These are phyloP conservation scores for Emydoidea blandingii DNA, from an alignment of 2,797 vertebrate species.

Conservation along the genomic window DNA sequence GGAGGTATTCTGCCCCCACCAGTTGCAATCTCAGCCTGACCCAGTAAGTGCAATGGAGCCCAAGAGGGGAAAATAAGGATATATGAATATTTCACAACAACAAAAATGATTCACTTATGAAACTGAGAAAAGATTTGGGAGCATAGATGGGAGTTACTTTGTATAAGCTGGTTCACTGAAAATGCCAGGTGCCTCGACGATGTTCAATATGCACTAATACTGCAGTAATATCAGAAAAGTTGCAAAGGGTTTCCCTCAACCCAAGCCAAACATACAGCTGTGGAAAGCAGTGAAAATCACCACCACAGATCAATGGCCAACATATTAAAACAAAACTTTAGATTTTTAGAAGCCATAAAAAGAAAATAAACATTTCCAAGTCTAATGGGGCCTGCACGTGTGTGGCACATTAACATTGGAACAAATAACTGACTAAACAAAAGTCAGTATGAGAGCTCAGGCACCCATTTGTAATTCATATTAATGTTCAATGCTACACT, in stretches of 20 bases:
- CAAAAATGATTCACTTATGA: constrained; percentile 21
- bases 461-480: constrained; percentile 77
- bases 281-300: neutral
- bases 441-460: constrained; percentile 79
- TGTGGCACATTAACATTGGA: constrained; percentile 75
- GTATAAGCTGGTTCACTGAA: neutral
- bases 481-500: constrained; percentile 57
- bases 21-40: constrained; percentile 37
- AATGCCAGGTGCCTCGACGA: neutral
- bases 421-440: constrained; percentile 80
- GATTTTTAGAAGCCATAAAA: constrained; percentile 52
- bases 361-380: constrained; percentile 50
- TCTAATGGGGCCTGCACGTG: constrained; percentile 61
- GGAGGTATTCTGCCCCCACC: constrained; percentile 50
- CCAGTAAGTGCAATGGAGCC: neutral
- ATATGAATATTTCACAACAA: constrained; percentile 17
- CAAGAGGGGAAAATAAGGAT: neutral
- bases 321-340: constrained; percentile 23
- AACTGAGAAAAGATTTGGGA: constrained; percentile 14
- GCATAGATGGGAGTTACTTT: neutral
- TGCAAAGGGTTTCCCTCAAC: neutral
- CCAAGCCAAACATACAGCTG: neutral
- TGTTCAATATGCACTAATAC: neutral
- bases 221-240: neutral
- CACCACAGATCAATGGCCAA: neutral